These are phyloP conservation scores for Caenorhabditis sp. DNA, from an alignment of 2,888 invertebrate species.

Conservation along the genomic window DNA sequence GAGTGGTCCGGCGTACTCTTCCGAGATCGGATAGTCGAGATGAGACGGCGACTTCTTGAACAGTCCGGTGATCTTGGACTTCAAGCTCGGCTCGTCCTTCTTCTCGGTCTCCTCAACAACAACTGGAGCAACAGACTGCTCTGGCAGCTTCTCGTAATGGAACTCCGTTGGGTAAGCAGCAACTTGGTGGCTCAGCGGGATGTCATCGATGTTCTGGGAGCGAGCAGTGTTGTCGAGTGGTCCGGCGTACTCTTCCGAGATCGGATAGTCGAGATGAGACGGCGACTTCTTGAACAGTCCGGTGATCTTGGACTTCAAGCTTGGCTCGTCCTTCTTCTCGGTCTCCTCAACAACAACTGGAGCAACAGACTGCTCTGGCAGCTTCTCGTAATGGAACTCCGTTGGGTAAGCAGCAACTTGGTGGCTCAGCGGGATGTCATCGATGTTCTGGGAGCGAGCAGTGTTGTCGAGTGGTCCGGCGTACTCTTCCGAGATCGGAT, in stretches of 20 bases:
- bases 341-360: too few relatives aligned
- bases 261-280: conserved; percentile 66
- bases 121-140: conserved; percentile 30
- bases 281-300: conserved; percentile 55
- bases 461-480: too few relatives aligned
- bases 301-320: conserved; percentile 48
- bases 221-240: conserved; percentile 43
- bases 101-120: conserved; percentile 28
- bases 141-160: conserved; percentile 34
- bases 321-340: too few relatives aligned
- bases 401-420: too few relatives aligned
- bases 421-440: too few relatives aligned
- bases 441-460: too few relatives aligned
- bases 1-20: conserved; percentile 59
- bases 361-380: too few relatives aligned
- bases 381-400: too few relatives aligned
- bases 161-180: conserved; percentile 30
- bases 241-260: conserved; percentile 58
- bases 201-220: conserved; percentile 31
- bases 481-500: too few relatives aligned
- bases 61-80: conserved; percentile 36
- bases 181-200: conserved; percentile 24
- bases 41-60: conserved; percentile 56
- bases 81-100: conserved; percentile 21
- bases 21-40: conserved; percentile 62